These are phyloP conservation scores for Sylvilagus floridanus DNA, from an alignment of 2,797 vertebrate genomes.

Conservation along the genomic window DNA sequence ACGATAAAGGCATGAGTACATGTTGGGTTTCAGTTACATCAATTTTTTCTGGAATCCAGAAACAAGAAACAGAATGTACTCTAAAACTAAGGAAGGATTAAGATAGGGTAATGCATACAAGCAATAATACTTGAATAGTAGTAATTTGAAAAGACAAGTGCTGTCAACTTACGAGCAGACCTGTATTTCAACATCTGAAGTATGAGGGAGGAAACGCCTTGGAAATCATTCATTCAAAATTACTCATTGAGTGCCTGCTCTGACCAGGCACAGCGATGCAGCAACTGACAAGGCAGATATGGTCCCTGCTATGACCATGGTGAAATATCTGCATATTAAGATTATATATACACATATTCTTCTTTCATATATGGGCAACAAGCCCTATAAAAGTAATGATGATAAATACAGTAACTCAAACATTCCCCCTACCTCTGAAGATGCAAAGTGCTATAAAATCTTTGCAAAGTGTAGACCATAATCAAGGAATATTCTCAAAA, in stretches of 20 bases:
- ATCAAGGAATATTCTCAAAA: constrained; percentile 19
- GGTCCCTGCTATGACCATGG: background rate
- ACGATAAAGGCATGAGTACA: background rate
- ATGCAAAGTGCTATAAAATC: constrained; percentile 19
- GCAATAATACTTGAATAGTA: background rate
- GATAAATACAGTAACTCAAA: background rate
- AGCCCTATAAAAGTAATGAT: constrained; percentile 3
- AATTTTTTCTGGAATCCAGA: background rate
- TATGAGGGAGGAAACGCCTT: background rate
- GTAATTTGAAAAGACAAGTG: constrained; percentile 35
- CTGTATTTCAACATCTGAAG: background rate
- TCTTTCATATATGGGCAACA: background rate
- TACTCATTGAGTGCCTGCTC: background rate
- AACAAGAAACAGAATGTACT: background rate
- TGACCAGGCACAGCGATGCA: background rate
- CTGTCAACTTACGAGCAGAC: constrained; percentile 11
- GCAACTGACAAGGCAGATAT: background rate
- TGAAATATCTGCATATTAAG: background rate
- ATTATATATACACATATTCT: background rate
- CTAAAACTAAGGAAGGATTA: constrained; percentile 22
- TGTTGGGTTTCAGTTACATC: background rate
- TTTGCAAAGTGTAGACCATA: background rate
- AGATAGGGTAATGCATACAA: constrained; percentile 9
- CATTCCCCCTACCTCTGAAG: background rate
- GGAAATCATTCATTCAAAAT: constrained; percentile 25